Evolutionary conservation across 2,797 vertebrate genomes (phyloP), one percentile per base, ranked within the genome.

Genomic region (Bovichtus diacanthus): DNA sequence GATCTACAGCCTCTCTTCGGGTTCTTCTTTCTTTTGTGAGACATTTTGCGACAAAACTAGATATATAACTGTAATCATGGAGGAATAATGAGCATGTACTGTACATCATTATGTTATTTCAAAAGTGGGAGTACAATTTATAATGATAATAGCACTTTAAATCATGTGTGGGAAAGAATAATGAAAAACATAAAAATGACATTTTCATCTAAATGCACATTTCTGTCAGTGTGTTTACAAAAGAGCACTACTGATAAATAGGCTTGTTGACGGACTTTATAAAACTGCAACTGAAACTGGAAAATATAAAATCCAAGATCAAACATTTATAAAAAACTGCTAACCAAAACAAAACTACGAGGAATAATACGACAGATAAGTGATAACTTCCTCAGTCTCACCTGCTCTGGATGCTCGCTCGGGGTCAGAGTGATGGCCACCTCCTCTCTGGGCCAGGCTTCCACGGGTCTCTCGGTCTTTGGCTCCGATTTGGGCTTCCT

Each of bases 401-500:
- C 95, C 88, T 93, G 93, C 58, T 90, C 90, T 51, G 88, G 88
- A 18, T 92, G 88, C 60, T 95, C 87, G 4, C 92, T 94, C 55
- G 88, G 91, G 0, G 95, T 93, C 74, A 96, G 87, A 0, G 69
- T 92, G 21, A 96, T 84, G 3, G 78, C 70, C 2, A 88, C 88
- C 82, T 95, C 95, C 69, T 95, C 93, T 4, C 86, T 93, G 8
- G 90, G 80, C 65, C 85, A 78, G 0, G 74, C 76, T 12, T 93
- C 91, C 29, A 83, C 43, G 0, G 94, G 88, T 18, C 73, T 87
- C 69, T 96, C 94, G 3, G 77, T 87, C 18, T 15, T 70, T 0
- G 93, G 65, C 78, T 93, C 95, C 0, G 95, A 79, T 88, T 96
- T 95, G 79, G 96, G 95, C 85, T 96, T 96, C 31, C 88, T 85